Conservation (phyloP, 92 coral and sea anemone species). For the Actinostola sp. region DNA sequence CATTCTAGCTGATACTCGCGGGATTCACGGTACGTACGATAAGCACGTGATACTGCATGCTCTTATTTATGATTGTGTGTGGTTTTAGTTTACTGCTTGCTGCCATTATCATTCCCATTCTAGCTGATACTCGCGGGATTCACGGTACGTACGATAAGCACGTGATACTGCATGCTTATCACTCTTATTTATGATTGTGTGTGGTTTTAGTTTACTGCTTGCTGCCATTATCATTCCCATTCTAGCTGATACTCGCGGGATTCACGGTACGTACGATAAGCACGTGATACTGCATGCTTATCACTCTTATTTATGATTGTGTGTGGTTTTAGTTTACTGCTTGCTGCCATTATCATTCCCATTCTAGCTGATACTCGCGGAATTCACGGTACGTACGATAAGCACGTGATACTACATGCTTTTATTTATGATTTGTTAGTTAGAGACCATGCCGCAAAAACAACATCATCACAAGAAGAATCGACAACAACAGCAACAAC, state of each 20-base stretch:
- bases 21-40: background rate
- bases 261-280: background rate
- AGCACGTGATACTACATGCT: background rate
- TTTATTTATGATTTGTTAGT: background rate
- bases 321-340: constrained; percentile 15
- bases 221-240: constrained; percentile 13
- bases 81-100: constrained; percentile 12
- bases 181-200: background rate
- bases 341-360: constrained; percentile 12
- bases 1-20: constrained; percentile 2
- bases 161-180: background rate
- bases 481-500: background rate
- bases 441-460: background rate
- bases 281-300: background rate
- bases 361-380: constrained; percentile 6
- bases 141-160: background rate
- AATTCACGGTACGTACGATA: background rate
- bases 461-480: background rate
- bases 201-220: constrained; percentile 15
- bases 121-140: constrained; percentile 7
- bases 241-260: constrained; percentile 7
- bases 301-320: background rate
- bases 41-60: background rate
- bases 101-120: constrained; percentile 12
- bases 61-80: background rate